These are phyloP conservation scores for Masticophis lateralis DNA, from an alignment of 2,797 vertebrate genomes.

Conservation along the genomic window DNA sequence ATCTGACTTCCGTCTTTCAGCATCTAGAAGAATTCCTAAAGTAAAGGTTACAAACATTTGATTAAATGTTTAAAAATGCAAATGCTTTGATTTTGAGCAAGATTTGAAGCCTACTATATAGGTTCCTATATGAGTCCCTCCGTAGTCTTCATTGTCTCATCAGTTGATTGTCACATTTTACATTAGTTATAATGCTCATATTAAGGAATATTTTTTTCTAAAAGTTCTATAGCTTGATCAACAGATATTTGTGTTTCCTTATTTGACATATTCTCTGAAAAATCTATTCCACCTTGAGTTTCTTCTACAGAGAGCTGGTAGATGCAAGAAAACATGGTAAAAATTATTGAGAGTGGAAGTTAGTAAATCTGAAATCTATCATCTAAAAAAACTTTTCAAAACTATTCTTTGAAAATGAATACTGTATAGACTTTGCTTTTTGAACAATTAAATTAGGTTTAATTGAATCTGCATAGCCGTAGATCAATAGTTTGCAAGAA, in stretches of 20 bases:
- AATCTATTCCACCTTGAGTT: not conserved
- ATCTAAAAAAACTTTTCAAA: not conserved
- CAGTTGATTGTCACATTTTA: not conserved
- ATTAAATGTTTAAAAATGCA: not conserved
- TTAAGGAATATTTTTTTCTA: not conserved
- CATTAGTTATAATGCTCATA: not conserved
- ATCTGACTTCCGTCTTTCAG: slow-evolving; percentile 93
- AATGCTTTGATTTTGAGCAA: slow-evolving; percentile 1
- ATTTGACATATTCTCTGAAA: not conserved
- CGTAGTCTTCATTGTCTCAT: not conserved
- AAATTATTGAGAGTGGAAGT: not conserved
- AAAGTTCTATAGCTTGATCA: not conserved
- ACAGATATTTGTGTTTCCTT: not conserved
- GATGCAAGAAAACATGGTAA: not conserved
- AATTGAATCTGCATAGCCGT: not conserved
- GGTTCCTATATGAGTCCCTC: not conserved
- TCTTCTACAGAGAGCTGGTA: not conserved
- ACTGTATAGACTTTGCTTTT: not conserved
- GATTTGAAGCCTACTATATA: not conserved
- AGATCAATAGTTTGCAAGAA: not conserved
- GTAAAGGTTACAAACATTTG: slow-evolving; percentile 22
- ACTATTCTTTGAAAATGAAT: not conserved
- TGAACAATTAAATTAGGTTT: not conserved
- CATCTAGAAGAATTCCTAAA: slow-evolving; percentile 88
- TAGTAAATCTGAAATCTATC: not conserved